Conservation (phyloP, 2,113 vertebrate species). For the Capreolus pygargus region DNA sequence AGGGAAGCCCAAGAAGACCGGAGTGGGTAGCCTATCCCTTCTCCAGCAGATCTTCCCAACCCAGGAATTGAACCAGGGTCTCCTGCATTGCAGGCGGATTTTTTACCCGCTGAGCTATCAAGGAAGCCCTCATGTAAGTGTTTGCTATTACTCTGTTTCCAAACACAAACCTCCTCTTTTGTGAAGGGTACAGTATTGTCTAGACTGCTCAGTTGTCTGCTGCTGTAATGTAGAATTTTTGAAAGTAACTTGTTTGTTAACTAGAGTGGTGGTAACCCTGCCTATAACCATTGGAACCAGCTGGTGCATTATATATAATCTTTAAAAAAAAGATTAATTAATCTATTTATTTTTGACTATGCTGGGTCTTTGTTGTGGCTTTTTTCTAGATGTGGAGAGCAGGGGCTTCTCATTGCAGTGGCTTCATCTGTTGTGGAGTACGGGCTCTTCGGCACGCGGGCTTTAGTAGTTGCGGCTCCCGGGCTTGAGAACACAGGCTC, state of each 20-base stretch:
- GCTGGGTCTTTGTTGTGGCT: neutral
- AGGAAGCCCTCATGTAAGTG: neutral
- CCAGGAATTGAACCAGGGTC: neutral
- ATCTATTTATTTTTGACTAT: neutral
- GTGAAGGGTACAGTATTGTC: neutral
- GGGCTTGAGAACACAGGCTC: neutral
- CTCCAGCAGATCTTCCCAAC: neutral
- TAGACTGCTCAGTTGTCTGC: neutral
- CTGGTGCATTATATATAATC: neutral
- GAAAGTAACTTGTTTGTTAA: conserved; percentile 12
- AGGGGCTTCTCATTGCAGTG: neutral
- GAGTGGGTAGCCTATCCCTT: neutral
- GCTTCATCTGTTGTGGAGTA: neutral
- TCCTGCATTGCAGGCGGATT: neutral
- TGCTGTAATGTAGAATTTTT: neutral
- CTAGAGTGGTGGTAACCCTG: neutral
- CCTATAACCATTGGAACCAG: neutral
- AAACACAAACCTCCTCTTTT: neutral
- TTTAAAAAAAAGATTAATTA: accelerated
- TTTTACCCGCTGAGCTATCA: neutral
- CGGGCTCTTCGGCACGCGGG: accelerated
- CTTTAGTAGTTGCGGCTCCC: neutral
- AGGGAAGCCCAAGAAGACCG: neutral
- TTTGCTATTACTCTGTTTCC: conserved; percentile 22
- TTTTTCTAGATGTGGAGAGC: neutral